A percentile compares a stretch with the other conserved stretches of the same genome.
These are phyloP conservation scores for Pygmarrhopalites habei DNA, from an alignment of 1,140 invertebrate genomes.

Conservation along the genomic window DNA sequence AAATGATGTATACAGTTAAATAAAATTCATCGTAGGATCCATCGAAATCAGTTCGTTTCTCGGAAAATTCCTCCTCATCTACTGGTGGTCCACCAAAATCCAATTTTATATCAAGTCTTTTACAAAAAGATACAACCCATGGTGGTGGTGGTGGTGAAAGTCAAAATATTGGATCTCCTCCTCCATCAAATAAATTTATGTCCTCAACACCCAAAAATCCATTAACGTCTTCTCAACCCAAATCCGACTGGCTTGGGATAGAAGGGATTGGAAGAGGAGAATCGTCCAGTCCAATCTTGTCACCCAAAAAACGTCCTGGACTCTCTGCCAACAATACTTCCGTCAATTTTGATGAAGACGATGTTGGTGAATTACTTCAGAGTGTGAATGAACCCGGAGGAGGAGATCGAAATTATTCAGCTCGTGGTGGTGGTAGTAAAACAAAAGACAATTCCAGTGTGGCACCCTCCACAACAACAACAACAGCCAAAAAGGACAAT, in stretches of 20 bases:
- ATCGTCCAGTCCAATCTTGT: not conserved
- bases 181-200: not conserved
- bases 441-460: not conserved
- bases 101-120: not conserved
- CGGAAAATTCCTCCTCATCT: not conserved
- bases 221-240: not conserved
- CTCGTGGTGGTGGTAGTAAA: no score
- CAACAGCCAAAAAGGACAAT: not conserved
- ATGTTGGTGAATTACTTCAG: not conserved
- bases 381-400: no score
- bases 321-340: not conserved
- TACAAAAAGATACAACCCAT: not conserved
- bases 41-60: slow-evolving; percentile 1
- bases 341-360: slow-evolving; percentile 4
- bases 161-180: no score
- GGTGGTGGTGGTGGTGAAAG: not conserved
- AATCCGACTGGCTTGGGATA: slow-evolving; percentile 9
- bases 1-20: not conserved
- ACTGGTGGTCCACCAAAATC: no score
- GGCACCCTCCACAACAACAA: not conserved
- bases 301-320: not conserved
- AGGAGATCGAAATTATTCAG: no score
- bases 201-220: not conserved
- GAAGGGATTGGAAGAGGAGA: no score
- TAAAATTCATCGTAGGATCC: not conserved